Conservation (phyloP, 2,113 vertebrate genomes). For the Tricholaema leucomelas region DNA sequence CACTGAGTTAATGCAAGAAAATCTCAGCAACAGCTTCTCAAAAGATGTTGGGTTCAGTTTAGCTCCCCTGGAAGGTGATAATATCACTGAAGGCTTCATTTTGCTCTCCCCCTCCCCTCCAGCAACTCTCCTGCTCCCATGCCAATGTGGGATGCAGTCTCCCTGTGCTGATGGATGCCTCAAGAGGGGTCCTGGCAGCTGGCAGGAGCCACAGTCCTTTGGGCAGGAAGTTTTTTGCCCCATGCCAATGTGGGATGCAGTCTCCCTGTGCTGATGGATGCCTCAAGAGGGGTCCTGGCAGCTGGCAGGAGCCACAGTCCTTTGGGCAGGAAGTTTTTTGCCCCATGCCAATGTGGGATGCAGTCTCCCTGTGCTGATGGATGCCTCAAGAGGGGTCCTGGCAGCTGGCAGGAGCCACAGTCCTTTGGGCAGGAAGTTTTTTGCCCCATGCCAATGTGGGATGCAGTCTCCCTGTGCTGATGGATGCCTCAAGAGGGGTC, state of each 20-base stretch:
- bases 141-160: rapidly evolving
- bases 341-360: rapidly evolving
- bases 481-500: background rate
- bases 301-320: background rate
- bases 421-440: background rate
- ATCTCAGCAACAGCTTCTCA: background rate
- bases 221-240: background rate
- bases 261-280: background rate
- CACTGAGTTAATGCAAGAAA: slow-evolving; percentile 24
- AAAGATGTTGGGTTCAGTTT: slow-evolving; percentile 9
- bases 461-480: background rate
- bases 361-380: background rate
- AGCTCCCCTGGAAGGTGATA: background rate
- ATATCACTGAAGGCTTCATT: background rate
- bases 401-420: background rate
- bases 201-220: background rate
- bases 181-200: background rate
- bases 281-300: background rate
- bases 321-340: background rate
- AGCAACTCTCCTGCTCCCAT: background rate
- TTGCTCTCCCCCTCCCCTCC: background rate
- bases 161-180: background rate
- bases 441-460: rapidly evolving
- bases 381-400: background rate
- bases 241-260: rapidly evolving